Evolutionary conservation across 2,797 vertebrate genomes (phyloP).

Genomic region (Eulemur coronatus): DNA sequence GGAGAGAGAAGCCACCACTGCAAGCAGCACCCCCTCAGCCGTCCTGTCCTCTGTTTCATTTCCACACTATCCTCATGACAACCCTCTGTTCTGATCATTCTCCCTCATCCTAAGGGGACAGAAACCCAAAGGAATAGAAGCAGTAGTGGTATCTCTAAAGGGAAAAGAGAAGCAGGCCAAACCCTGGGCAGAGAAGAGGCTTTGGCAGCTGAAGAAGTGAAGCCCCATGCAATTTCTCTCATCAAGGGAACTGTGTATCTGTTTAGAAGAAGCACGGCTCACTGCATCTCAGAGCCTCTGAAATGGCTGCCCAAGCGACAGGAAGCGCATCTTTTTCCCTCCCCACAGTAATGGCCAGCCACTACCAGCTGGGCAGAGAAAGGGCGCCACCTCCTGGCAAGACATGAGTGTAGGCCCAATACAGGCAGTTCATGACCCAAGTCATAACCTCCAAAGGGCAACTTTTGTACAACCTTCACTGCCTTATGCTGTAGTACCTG

Average conservation of each 20-base stretch:
- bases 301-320: not conserved
- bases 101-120: not conserved
- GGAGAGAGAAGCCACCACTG: not conserved
- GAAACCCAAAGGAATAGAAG: not conserved
- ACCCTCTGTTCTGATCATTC: not conserved
- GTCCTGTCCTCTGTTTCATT: not conserved
- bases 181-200: not conserved
- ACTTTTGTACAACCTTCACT: not conserved
- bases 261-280: not conserved
- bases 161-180: not conserved
- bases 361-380: not conserved
- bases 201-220: not conserved
- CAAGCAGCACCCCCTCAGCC: not conserved
- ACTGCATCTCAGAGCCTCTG: not conserved
- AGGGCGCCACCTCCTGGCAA: constrained; percentile 63
- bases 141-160: not conserved
- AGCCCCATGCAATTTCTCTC: not conserved
- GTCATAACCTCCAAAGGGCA: not conserved
- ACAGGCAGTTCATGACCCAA: not conserved
- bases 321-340: not conserved
- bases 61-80: not conserved
- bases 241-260: not conserved
- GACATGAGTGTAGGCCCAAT: not conserved
- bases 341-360: constrained; percentile 39
- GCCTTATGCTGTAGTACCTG: not conserved